A percentile compares a stretch with the other conserved stretches of the same genome.
Evolutionary conservation across 2,113 vertebrate genomes (phyloP).

Genomic region (Amblyornis subalaris): DNA sequence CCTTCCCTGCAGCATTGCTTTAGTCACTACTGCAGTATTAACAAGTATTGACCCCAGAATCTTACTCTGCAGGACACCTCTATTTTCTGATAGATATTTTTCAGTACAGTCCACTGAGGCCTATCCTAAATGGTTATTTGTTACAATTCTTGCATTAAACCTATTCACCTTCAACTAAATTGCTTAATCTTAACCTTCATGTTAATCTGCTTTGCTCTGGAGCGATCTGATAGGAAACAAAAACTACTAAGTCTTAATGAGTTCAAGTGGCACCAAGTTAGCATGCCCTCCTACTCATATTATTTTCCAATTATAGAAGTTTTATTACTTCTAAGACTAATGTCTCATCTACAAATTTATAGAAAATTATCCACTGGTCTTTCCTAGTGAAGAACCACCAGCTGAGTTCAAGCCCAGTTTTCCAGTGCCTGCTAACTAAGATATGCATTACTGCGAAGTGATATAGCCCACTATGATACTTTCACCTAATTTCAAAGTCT

Average conservation of each 20-base stretch:
- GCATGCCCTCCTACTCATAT: not conserved
- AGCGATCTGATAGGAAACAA: not conserved
- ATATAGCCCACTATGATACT: not conserved
- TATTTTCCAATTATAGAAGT: not conserved
- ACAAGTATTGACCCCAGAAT: not conserved
- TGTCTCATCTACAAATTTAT: not conserved
- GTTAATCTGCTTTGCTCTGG: not conserved
- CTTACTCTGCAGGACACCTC: not conserved
- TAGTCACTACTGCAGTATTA: not conserved
- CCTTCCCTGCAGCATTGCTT: not conserved
- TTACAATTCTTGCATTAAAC: not conserved
- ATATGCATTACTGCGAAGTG: not conserved
- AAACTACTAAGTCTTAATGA: not conserved
- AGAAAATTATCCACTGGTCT: not conserved
- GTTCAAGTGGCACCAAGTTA: not conserved
- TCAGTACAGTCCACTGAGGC: not conserved
- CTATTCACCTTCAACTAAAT: not conserved
- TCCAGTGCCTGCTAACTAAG: not conserved
- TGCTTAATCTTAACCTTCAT: not conserved
- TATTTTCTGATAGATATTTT: not conserved
- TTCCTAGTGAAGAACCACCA: not conserved
- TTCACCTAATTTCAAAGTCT: not conserved
- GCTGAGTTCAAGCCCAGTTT: not conserved
- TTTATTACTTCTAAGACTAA: not conserved
- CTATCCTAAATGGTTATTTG: not conserved